A percentile compares a stretch with the other conserved stretches of the same genome.
Evolutionary conservation across 2,888 invertebrate genomes (phyloP).

Genomic region (Saturnia japonica): DNA sequence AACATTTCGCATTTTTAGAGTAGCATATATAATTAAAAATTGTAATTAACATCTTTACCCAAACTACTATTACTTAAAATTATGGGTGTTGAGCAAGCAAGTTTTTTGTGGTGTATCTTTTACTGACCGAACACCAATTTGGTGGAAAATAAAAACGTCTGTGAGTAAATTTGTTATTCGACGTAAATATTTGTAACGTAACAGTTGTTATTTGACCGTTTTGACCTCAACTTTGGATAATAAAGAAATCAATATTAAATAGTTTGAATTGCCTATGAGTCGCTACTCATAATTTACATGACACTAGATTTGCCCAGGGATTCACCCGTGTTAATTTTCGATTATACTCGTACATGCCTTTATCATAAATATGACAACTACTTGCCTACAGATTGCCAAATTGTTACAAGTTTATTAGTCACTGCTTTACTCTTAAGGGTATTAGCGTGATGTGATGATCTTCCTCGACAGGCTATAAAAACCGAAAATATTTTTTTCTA

Average conservation of each 20-base stretch:
- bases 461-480: no score
- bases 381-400: no score
- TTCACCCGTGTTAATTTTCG: no score
- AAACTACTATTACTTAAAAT: neutral
- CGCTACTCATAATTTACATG: no score
- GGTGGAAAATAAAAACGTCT: neutral
- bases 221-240: neutral
- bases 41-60: neutral
- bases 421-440: no score
- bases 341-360: no score
- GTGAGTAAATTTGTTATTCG: neutral
- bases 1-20: neutral
- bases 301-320: no score
- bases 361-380: no score
- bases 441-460: no score
- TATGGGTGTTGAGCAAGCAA: neutral
- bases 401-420: no score
- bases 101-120: neutral
- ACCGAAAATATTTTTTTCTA: no score
- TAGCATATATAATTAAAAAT: neutral
- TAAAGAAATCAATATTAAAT: neutral
- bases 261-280: neutral
- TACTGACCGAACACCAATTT: neutral
- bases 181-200: neutral
- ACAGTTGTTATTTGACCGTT: neutral